These are phyloP conservation scores for Porites rus DNA, from an alignment of 92 coral and sea anemone species.

Conservation along the genomic window DNA sequence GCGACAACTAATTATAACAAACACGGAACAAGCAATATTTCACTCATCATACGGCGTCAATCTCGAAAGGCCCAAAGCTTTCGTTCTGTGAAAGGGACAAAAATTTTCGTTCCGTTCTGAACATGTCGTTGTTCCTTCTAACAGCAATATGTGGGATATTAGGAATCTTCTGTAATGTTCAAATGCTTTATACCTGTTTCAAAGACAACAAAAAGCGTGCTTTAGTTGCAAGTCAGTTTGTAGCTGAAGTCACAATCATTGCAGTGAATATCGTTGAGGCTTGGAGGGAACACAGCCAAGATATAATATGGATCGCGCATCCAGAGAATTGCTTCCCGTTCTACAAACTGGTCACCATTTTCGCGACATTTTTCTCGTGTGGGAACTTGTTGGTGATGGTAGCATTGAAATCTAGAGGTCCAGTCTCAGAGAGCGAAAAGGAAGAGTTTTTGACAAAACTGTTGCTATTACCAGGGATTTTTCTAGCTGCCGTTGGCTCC, in stretches of 20 bases:
- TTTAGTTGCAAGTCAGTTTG: neutral
- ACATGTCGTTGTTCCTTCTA: too few relatives aligned
- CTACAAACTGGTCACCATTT: neutral
- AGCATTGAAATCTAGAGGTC: neutral
- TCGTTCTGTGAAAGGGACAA: neutral
- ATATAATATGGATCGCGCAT: neutral
- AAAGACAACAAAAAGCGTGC: neutral
- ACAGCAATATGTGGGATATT: neutral
- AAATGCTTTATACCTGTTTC: neutral
- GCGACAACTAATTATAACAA: too few relatives aligned
- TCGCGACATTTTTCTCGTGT: conserved; percentile 4
- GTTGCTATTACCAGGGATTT: neutral
- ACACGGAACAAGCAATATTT: too few relatives aligned
- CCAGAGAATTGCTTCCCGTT: neutral
- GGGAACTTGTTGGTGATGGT: conserved; percentile 8
- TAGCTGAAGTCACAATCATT: neutral
- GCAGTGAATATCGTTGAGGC: conserved; percentile 6
- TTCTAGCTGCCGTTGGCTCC: neutral
- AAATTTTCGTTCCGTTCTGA: neutral
- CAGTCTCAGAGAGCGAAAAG: neutral
- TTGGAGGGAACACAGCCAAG: neutral
- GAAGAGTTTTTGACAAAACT: neutral
- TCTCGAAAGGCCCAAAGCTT: neutral
- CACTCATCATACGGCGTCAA: neutral
- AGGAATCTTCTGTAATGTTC: neutral